Conservation (phyloP, 2,113 vertebrate genomes). For the Sterrhoptilus dennistouni region DNA sequence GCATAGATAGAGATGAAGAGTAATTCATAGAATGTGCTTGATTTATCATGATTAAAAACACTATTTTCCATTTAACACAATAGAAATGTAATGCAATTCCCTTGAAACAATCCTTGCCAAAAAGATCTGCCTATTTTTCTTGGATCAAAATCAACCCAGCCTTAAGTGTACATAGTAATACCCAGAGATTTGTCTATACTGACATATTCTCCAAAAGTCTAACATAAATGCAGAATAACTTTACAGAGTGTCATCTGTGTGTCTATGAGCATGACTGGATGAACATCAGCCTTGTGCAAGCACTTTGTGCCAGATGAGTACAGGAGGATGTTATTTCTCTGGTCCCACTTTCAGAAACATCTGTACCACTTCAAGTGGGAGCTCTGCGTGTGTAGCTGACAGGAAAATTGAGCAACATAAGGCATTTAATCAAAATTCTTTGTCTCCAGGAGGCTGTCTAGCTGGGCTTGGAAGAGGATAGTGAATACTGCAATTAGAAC, state of each 20-base stretch:
- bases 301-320: background rate
- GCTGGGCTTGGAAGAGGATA: background rate
- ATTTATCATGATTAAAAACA: background rate
- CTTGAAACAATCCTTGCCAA: background rate
- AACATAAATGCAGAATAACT: background rate
- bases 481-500: background rate
- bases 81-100: background rate
- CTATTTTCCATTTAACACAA: conserved; percentile 21
- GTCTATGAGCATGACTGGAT: background rate
- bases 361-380: background rate
- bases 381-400: background rate
- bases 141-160: background rate
- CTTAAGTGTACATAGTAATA: background rate
- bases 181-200: background rate
- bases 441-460: background rate
- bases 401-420: background rate
- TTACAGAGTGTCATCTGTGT: background rate
- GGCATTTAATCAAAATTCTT: background rate
- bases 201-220: background rate
- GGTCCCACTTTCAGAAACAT: background rate
- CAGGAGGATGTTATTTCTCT: background rate
- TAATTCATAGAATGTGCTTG: background rate
- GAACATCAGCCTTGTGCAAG: background rate
- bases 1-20: background rate
- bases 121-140: conserved; percentile 8